These are phyloP conservation scores for Sciurus vulgaris DNA, from an alignment of 2,797 vertebrate genomes.

Conservation along the genomic window DNA sequence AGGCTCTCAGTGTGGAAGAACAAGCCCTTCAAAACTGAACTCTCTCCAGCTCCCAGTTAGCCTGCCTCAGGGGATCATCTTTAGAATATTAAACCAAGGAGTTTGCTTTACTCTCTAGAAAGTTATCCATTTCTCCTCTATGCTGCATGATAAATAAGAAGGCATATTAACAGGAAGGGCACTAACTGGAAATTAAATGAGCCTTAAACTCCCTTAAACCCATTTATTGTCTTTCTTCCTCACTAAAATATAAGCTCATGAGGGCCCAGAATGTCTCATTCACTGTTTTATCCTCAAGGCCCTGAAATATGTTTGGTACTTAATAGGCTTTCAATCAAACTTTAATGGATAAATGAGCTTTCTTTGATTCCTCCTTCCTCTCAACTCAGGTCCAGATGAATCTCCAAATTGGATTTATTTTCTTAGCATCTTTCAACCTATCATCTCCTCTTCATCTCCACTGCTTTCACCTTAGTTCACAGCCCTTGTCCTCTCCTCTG, in stretches of 20 bases:
- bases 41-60: neutral
- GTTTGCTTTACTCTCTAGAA: constrained; percentile 65
- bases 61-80: neutral
- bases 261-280: neutral
- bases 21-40: constrained; percentile 23
- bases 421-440: neutral
- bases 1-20: neutral
- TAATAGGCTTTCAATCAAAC: neutral
- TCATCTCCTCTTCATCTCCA: neutral
- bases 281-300: neutral
- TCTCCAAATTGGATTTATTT: neutral
- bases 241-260: constrained; percentile 1
- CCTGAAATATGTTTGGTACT: neutral
- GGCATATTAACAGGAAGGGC: constrained; percentile 59
- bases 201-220: constrained; percentile 59
- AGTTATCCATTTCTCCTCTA: constrained; percentile 52
- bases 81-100: constrained; percentile 62
- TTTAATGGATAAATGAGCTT: neutral
- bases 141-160: constrained; percentile 62
- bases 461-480: neutral
- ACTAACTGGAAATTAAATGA: constrained; percentile 65
- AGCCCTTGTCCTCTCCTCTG: neutral
- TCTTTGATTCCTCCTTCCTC: neutral
- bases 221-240: constrained; percentile 66
- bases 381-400: neutral